Evolutionary conservation across 2,888 invertebrate genomes (phyloP).

Genomic region (Eupeodes luniger): DNA sequence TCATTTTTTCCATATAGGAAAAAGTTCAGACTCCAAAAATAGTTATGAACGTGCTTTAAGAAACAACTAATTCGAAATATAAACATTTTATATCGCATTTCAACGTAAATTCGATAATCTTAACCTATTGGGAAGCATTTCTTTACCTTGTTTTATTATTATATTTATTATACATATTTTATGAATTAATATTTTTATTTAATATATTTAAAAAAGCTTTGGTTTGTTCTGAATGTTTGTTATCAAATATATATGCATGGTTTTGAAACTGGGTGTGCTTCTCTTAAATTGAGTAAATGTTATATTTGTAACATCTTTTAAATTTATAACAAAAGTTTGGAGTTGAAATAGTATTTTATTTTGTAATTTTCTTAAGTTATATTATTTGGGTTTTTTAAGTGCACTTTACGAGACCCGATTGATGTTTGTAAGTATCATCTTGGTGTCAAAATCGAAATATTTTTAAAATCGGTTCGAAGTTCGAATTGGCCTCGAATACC

Average conservation of each 20-base stretch:
- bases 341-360: too few relatives aligned
- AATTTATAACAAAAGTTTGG: too few relatives aligned
- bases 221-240: background rate
- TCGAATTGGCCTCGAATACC: too few relatives aligned
- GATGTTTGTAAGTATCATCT: too few relatives aligned
- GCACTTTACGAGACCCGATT: too few relatives aligned
- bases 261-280: background rate
- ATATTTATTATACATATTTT: background rate
- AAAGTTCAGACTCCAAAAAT: background rate
- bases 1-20: background rate
- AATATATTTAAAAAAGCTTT: background rate
- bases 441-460: too few relatives aligned
- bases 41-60: slow-evolving; percentile 22
- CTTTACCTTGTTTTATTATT: background rate
- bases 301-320: too few relatives aligned
- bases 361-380: too few relatives aligned
- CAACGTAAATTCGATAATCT: slow-evolving; percentile 28
- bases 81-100: slow-evolving; percentile 26
- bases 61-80: slow-evolving; percentile 3
- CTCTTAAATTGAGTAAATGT: background rate
- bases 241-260: background rate
- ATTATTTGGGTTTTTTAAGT: too few relatives aligned
- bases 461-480: too few relatives aligned
- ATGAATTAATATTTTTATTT: too few relatives aligned
- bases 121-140: slow-evolving; percentile 46